Evolutionary conservation across 2,888 invertebrate species (phyloP).

Genomic region (Apodemia hepburni): DNA sequence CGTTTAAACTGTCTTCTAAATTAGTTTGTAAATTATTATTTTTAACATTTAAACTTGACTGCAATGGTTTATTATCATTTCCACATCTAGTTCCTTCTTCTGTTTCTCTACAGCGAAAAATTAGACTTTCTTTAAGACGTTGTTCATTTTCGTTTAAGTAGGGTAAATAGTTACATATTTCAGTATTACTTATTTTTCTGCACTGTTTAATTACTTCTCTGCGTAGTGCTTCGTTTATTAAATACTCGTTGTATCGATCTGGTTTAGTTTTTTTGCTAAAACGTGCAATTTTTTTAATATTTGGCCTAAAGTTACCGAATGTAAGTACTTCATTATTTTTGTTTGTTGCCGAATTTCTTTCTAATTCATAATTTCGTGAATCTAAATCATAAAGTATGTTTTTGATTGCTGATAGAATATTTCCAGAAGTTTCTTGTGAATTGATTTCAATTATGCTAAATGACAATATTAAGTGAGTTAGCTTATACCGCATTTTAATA

Average conservation of each 20-base stretch:
- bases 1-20: neutral
- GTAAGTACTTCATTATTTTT: neutral
- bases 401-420: neutral
- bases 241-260: neutral
- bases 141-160: conserved; percentile 19
- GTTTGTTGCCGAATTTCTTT: neutral
- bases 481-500: conserved; percentile 1
- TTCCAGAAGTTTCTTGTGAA: neutral
- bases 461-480: neutral
- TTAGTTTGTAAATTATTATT: neutral
- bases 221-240: neutral
- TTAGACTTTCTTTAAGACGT: neutral
- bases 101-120: neutral
- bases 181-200: neutral
- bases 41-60: neutral
- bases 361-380: neutral
- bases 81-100: neutral
- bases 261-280: neutral
- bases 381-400: neutral
- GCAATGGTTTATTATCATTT: neutral
- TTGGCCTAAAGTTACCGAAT: neutral
- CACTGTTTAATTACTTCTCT: neutral
- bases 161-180: conserved; percentile 3
- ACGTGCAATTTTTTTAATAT: neutral
- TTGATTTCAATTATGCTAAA: neutral